Base-by-base conservation (phyloP, 2,888 invertebrate species). In the Sclerodermus sp. region DNA sequence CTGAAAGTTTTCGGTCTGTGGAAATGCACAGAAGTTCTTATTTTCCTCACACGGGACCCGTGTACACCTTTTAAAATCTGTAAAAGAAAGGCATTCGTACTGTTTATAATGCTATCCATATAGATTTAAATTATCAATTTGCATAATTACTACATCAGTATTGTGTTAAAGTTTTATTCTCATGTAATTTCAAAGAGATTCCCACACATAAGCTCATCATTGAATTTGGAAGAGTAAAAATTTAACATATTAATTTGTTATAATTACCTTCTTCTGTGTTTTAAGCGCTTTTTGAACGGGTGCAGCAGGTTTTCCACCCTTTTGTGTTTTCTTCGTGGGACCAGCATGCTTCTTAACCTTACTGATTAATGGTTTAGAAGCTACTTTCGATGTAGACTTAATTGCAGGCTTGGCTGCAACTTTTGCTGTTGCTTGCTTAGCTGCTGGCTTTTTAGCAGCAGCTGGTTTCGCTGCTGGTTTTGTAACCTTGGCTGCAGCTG, bases 21-120 rank as follows among this genome's bases (percentile, higher is more conserved):
- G 87, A 99, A 99, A 75, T 94, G 94, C 62, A 97, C 97, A 4
- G 92, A 90, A 38, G 93, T 96, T 76, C 98, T 89, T 68, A 98
- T 88, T 82, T 97, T 94, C 61, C 94, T 86, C 10, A 87, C 85
- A 49, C 93, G 84, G 50, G 92, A 93, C 70, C 93, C 93, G 83
- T 92, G 89, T 68, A 90, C 87, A 59, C 97, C 97, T 79, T 94
- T 95, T 62, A 95, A 84, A 51, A 96, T 89, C 89, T 94, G 66
- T 29, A 81, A 78, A 55, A 45, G 36, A 58, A 32, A 59, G 23
- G 49, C 48, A 23, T 8, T 23, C 60, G 34, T 30, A n/a, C 16
- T 36, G 6, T 30, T 30, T 30, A 10, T 30, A 30, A 30, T 30
- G 10, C 10, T 30, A 30, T 30, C 30, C 6, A 42, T 15, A 15